These are phyloP conservation scores for Dipodomys merriami DNA, from an alignment of 2,113 vertebrate genomes.

Conservation along the genomic window DNA sequence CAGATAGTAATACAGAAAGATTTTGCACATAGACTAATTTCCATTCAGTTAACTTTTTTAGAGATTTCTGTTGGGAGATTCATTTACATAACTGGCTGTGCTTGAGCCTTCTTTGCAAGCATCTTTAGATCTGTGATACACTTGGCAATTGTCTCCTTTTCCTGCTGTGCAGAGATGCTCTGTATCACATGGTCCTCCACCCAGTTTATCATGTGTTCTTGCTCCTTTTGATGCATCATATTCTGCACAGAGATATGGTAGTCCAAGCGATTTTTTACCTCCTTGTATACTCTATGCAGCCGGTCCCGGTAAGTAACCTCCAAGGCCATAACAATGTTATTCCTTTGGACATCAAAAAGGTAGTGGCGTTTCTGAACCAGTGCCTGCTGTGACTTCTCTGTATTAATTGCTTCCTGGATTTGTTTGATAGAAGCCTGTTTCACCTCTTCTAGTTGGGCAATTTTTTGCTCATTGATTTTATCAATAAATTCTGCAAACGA, in stretches of 20 bases:
- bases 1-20: constrained; percentile 17
- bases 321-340: constrained; percentile 93
- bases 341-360: constrained; percentile 76
- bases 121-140: constrained; percentile 95
- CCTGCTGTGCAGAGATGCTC: constrained; percentile 97
- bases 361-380: too few species aligned
- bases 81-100: constrained; percentile 74
- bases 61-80: not conserved
- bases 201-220: constrained; percentile 97
- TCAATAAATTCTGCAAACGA: not conserved
- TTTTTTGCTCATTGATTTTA: not conserved
- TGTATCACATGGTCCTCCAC: constrained; percentile 93
- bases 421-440: not conserved
- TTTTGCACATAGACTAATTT: constrained; percentile 61
- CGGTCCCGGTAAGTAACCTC: constrained; percentile 94
- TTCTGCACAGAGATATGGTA: constrained; percentile 94
- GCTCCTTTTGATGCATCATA: constrained; percentile 91
- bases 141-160: constrained; percentile 96
- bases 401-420: too few species aligned
- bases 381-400: too few species aligned
- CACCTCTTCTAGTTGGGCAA: not conserved
- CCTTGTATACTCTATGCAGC: constrained; percentile 90
- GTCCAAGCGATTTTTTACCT: constrained; percentile 96
- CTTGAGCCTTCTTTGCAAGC: constrained; percentile 88
- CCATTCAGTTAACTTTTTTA: constrained; percentile 14